A percentile compares a stretch with the other conserved stretches of the same genome.
Conservation (phyloP, 2,113 vertebrate species). For the Porphyrio hochstetteri region DNA sequence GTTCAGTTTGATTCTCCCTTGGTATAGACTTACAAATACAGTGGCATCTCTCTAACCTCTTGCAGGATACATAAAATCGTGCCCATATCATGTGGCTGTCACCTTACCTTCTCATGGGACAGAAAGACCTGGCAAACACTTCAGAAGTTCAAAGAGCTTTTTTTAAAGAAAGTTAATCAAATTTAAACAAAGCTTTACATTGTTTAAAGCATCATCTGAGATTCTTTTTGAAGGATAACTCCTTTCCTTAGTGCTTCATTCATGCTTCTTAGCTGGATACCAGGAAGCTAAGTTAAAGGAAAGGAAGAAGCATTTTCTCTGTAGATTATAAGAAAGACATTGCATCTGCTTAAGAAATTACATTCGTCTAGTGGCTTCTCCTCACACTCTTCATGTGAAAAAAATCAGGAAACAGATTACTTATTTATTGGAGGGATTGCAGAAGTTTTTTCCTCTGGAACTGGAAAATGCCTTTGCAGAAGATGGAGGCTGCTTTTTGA, state of each 20-base stretch:
- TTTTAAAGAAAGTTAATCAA: not conserved
- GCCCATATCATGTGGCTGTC: constrained; percentile 43
- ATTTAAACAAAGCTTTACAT: not conserved
- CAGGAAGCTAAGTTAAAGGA: not conserved
- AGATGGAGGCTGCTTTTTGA: not conserved
- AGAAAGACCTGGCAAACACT: constrained; percentile 28
- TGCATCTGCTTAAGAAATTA: not conserved
- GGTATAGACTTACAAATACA: constrained; percentile 6
- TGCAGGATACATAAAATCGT: constrained; percentile 18
- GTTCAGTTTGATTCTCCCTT: constrained; percentile 34
- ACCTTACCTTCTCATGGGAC: not conserved
- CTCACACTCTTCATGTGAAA: not conserved
- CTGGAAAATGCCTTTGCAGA: not conserved
- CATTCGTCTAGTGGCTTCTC: not conserved
- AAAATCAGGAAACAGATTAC: not conserved
- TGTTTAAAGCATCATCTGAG: not conserved
- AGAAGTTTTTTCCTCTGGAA: not conserved
- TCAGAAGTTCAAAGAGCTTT: not conserved
- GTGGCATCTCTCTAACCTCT: constrained; percentile 10
- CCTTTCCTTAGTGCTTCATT: not conserved
- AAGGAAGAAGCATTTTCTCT: not conserved
- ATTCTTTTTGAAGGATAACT: not conserved
- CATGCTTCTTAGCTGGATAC: not conserved
- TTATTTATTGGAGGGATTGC: not conserved
- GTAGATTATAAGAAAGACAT: not conserved